A percentile compares a stretch with the other conserved stretches of the same genome.
Evolutionary conservation across 1,140 invertebrate genomes (phyloP).

Genomic region (Phymorhynchus buccinoides): DNA sequence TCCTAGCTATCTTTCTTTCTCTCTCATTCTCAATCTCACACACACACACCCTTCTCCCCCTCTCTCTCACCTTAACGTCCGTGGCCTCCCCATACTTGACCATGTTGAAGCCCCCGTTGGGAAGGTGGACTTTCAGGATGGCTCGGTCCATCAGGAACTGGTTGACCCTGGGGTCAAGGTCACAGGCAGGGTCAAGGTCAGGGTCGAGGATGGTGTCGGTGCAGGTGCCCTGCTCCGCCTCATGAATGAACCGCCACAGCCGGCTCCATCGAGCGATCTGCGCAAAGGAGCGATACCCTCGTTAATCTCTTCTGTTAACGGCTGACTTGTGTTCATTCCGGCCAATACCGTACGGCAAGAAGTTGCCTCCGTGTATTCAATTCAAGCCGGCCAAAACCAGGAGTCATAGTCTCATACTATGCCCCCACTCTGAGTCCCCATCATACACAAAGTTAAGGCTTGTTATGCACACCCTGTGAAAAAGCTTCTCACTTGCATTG

Average conservation of each 20-base stretch:
- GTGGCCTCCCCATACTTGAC: slow-evolving; percentile 89
- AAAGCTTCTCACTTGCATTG: too few species aligned
- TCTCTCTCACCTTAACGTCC: slow-evolving; percentile 82
- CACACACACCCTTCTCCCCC: slow-evolving; percentile 1
- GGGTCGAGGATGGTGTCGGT: slow-evolving; percentile 62
- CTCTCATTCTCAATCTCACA: background rate
- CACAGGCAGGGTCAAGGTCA: slow-evolving; percentile 55
- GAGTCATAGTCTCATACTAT: too few species aligned
- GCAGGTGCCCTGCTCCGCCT: slow-evolving; percentile 65
- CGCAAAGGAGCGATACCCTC: too few species aligned
- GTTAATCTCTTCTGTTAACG: too few species aligned
- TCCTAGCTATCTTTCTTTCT: background rate
- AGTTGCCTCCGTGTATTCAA: too few species aligned
- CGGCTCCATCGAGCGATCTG: slow-evolving; percentile 67
- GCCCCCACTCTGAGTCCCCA: too few species aligned
- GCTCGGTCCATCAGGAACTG: slow-evolving; percentile 68
- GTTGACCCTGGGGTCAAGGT: slow-evolving; percentile 63
- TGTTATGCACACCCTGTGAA: too few species aligned
- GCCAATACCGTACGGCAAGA: too few species aligned
- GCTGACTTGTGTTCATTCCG: too few species aligned
- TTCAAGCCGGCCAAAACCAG: too few species aligned
- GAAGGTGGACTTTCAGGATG: slow-evolving; percentile 85
- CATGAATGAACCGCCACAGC: slow-evolving; percentile 66
- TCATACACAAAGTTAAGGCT: too few species aligned
- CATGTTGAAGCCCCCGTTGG: slow-evolving; percentile 92